These are phyloP conservation scores for Alexandromys fortis DNA, from an alignment of 2,113 vertebrate genomes.

Conservation along the genomic window DNA sequence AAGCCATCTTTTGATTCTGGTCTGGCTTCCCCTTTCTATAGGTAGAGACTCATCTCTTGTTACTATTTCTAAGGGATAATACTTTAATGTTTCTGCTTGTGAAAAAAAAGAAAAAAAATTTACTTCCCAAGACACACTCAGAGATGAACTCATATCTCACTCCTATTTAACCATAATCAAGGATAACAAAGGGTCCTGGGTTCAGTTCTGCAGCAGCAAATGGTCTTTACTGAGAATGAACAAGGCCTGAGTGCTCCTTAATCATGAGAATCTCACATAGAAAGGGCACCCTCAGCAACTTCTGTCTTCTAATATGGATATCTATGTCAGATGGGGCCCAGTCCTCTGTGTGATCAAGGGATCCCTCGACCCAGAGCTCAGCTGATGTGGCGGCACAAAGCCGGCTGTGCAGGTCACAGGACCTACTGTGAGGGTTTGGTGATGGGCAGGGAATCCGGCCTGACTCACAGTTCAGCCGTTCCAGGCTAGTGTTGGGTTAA, in stretches of 20 bases:
- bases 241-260: background rate
- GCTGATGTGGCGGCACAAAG: background rate
- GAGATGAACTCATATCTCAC: constrained; percentile 38
- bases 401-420: background rate
- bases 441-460: background rate
- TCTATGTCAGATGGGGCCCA: background rate
- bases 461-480: background rate
- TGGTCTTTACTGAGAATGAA: background rate
- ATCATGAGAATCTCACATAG: background rate
- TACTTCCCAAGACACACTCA: background rate
- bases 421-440: background rate
- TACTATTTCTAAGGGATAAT: background rate
- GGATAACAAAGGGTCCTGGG: background rate
- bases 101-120: background rate
- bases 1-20: constrained; percentile 1
- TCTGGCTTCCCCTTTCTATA: background rate
- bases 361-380: background rate
- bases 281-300: background rate
- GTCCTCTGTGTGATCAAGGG: background rate
- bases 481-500: background rate
- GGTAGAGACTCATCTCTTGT: background rate
- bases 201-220: background rate
- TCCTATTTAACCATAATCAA: constrained; percentile 22
- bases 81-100: constrained; percentile 19
- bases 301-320: background rate